Evolutionary conservation across 1,140 invertebrate species (phyloP).

Genomic region (Drosophila bocki): DNA sequence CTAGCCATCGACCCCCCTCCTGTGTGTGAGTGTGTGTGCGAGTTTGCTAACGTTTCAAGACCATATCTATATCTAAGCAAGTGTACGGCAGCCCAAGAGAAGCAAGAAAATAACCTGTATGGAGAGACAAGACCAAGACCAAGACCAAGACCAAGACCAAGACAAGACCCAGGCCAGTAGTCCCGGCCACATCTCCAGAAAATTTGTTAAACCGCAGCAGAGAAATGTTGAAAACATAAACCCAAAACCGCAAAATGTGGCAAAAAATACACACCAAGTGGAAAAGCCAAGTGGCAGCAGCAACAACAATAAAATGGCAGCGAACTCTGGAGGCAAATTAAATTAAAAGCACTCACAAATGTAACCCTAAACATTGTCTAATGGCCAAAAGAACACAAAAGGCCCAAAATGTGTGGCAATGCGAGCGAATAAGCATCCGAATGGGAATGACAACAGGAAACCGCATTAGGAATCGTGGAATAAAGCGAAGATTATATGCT

Average conservation of each 20-base stretch:
- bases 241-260: conserved; percentile 58
- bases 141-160: conserved; percentile 24
- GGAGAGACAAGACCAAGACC: conserved; percentile 63
- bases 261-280: conserved; percentile 36
- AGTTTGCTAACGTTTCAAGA: conserved; percentile 73
- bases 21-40: conserved; percentile 31
- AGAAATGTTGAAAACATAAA: conserved; percentile 76
- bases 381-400: conserved; percentile 56
- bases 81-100: conserved; percentile 67
- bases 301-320: conserved; percentile 44
- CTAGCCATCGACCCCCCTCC: conserved; percentile 53
- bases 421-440: conserved; percentile 25
- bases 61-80: conserved; percentile 80
- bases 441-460: conserved; percentile 36
- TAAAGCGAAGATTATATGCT: conserved; percentile 13
- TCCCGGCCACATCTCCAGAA: conserved; percentile 66
- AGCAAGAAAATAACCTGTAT: conserved; percentile 73
- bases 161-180: conserved; percentile 46
- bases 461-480: not conserved
- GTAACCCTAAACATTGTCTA: conserved; percentile 71
- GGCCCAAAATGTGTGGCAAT: conserved; percentile 47
- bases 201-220: conserved; percentile 79
- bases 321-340: conserved; percentile 53
- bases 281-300: conserved; percentile 23
- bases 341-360: conserved; percentile 79